Evolutionary conservation across 2,113 vertebrate species (phyloP).

Genomic region (Sceloporus tristichus): DNA sequence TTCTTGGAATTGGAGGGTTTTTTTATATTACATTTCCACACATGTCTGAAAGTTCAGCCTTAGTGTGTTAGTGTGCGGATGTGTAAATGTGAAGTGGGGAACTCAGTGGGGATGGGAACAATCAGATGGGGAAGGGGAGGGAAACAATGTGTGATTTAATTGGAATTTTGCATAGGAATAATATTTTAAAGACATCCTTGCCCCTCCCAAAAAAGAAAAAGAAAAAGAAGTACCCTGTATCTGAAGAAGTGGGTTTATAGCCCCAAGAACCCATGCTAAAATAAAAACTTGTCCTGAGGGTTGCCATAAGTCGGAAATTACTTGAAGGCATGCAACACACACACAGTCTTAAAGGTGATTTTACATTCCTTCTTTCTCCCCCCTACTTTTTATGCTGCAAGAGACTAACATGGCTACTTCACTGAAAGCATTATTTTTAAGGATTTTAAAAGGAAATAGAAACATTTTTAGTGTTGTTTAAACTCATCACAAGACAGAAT

Average conservation of each 20-base stretch:
- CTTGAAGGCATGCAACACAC: too few species aligned
- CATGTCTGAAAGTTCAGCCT: neutral
- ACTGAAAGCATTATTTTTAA: slow-evolving; percentile 45
- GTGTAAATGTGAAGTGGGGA: too few species aligned
- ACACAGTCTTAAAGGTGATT: too few species aligned
- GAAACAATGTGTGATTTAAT: slow-evolving; percentile 53
- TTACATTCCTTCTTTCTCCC: too few species aligned
- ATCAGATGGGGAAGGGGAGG: neutral
- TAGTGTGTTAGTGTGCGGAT: neutral
- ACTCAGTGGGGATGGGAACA: too few species aligned
- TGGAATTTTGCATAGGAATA: slow-evolving; percentile 24
- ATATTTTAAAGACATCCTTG: slow-evolving; percentile 15
- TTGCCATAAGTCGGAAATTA: too few species aligned
- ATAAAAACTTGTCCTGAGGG: too few species aligned
- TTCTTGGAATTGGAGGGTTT: neutral
- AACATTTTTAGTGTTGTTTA: slow-evolving; percentile 33
- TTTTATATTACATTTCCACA: slow-evolving; percentile 7
- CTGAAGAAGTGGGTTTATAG: neutral
- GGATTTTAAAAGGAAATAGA: slow-evolving; percentile 57
- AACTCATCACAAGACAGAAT: slow-evolving; percentile 53
- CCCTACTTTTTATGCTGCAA: too few species aligned
- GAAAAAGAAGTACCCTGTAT: neutral
- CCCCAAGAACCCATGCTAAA: slow-evolving; percentile 11
- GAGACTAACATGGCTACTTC: neutral
- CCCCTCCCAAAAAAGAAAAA: slow-evolving; percentile 13